phyloP scores from a whole-genome alignment of 2,797 vertebrate species.

The Danionella dracula region DNA sequence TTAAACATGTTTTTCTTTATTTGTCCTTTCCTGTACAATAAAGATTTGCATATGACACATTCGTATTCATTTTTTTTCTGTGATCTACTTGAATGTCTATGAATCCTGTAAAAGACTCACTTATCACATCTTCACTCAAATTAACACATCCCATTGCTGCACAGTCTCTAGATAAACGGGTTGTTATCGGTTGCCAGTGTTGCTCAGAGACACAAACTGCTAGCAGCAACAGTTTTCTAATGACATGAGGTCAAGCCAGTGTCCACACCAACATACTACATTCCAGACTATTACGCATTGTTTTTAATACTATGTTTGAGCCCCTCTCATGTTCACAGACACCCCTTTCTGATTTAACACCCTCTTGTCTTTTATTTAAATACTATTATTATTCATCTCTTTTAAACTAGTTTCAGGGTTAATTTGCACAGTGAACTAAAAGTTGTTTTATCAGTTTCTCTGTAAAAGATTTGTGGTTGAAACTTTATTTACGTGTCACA shows the following conservation, averaged over 20 bases:
- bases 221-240: constrained; percentile 8
- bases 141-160: constrained; percentile 6
- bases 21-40: no score
- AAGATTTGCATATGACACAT: no score
- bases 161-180: constrained; percentile 2
- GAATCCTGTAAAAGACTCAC: neutral
- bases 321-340: neutral
- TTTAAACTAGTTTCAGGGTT: no score
- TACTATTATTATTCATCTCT: no score
- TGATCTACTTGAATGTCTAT: no score
- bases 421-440: no score
- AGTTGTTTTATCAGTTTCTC: no score
- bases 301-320: neutral
- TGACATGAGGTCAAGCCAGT: neutral
- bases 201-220: constrained; percentile 17
- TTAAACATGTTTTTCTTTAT: no score
- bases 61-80: no score
- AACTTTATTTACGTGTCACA: no score
- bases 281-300: neutral
- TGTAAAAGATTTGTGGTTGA: no score
- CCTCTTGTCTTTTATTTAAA: no score
- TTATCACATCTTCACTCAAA: neutral
- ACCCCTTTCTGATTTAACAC: neutral
- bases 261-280: neutral
- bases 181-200: neutral